Evolutionary conservation across 64 coral and sea anemone species (phyloP), one percentile per base, ranked within the genome.

Genomic region (Montipora cactus): DNA sequence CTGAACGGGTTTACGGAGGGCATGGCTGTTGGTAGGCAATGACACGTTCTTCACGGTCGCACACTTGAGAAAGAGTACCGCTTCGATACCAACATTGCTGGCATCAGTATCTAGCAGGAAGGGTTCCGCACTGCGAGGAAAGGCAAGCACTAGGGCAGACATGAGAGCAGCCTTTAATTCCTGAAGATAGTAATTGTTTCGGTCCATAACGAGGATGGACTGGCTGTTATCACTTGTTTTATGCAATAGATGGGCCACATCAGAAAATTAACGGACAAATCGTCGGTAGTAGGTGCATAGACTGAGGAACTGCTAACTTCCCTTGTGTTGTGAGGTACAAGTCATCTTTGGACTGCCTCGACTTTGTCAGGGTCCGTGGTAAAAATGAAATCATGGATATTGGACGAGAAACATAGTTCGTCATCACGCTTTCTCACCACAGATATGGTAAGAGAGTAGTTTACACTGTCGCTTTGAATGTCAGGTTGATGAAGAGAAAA

Each of bases 61-160:
- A 80, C 9, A 84, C 90, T 84, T 84, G 78, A 22, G 80, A 92
- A 8, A 92, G 74, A 37, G 37, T 8, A 92, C 50, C 6, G 80
- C 79, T 11, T 80, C 80, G 2, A 85, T 51, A 9, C 90, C 81
- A 44, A 75, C 44, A 58, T 83, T 85, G 7, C 80, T 92, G 0
- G 90, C 79, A 37, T 91, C 79, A 1, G 79, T 83, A 44, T 91
- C 90, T 20, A 83, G 11, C 13, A 83, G 4, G 77, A 80, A 92
- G 2, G 67, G 47, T 4, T 47, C 89, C 46, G 19, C 21, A 4
- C 46, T 75, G 7, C 9, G 21, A 20, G 90, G 71, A 15, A 74
- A 91, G 8, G 59, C 45, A 3, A 92, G 21, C 4, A 84, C 80
- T 47, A 81, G 69, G 71, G 28, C 21, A 19, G 47, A 71, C 25